These are phyloP conservation scores for Ariolimax columbianus DNA, from an alignment of 2,888 invertebrate genomes.

Conservation along the genomic window DNA sequence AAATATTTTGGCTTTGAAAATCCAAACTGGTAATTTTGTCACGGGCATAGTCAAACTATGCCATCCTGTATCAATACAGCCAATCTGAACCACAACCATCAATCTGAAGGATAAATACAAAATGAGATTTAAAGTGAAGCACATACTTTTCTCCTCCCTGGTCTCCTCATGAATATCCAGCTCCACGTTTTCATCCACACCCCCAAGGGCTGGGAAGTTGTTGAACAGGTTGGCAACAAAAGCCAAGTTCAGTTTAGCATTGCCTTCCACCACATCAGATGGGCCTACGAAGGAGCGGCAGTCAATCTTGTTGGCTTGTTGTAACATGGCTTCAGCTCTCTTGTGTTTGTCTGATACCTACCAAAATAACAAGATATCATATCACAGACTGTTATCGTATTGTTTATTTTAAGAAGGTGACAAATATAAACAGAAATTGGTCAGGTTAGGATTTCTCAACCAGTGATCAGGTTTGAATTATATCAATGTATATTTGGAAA, in stretches of 20 bases:
- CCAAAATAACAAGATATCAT: neutral
- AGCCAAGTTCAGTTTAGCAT: slow-evolving; percentile 98
- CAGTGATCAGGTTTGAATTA: too few species aligned
- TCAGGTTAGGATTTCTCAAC: too few species aligned
- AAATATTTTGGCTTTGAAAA: too few species aligned
- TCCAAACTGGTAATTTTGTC: too few species aligned
- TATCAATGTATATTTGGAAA: too few species aligned
- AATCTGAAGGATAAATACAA: too few species aligned
- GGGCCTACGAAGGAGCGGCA: slow-evolving; percentile 97
- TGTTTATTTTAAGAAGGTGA: too few species aligned
- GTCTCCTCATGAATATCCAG: slow-evolving; percentile 94
- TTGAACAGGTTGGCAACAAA: slow-evolving; percentile 99
- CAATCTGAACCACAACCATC: neutral
- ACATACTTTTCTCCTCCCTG: slow-evolving; percentile 95
- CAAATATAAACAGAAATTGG: too few species aligned
- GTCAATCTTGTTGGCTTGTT: slow-evolving; percentile 96
- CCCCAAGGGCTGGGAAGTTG: slow-evolving; percentile 96
- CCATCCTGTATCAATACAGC: too few species aligned
- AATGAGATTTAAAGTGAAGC: too few species aligned
- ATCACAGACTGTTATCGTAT: too few species aligned
- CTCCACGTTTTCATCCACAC: slow-evolving; percentile 85
- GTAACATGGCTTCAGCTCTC: slow-evolving; percentile 96
- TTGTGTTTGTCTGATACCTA: slow-evolving; percentile 67
- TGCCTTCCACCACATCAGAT: slow-evolving; percentile 95
- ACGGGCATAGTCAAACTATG: too few species aligned